A percentile compares a stretch with the other conserved stretches of the same genome.
Conservation (phyloP, 2,888 invertebrate species). For the Himalopsyche kuldschensis region DNA sequence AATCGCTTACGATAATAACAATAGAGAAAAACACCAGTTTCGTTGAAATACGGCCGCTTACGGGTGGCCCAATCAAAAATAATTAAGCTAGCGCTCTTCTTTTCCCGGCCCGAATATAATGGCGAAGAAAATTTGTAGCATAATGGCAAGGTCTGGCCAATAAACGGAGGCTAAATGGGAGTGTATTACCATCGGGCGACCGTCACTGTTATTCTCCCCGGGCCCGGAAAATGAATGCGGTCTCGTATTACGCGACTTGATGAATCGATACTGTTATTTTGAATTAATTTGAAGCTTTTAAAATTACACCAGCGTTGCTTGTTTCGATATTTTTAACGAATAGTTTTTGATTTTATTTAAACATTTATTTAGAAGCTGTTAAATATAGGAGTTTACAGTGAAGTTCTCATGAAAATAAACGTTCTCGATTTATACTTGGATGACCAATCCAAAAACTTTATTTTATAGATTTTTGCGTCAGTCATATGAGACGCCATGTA, state of each 20-base stretch:
- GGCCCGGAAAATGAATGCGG: background rate
- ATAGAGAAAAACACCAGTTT: constrained; percentile 24
- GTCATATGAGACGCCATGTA: too few relatives aligned
- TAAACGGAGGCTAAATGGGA: background rate
- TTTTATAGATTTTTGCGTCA: too few relatives aligned
- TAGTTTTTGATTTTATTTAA: too few relatives aligned
- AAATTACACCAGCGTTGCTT: background rate
- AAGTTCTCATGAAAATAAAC: too few relatives aligned
- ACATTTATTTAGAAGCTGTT: too few relatives aligned
- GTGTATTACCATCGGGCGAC: background rate
- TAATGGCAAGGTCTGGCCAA: background rate
- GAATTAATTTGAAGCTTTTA: background rate
- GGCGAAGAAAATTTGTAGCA: background rate
- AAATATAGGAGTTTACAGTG: too few relatives aligned
- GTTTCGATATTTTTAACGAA: too few relatives aligned
- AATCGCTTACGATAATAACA: constrained; percentile 26
- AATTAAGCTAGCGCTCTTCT: constrained; percentile 24
- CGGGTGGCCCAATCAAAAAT: constrained; percentile 30
- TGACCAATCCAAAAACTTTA: too few relatives aligned
- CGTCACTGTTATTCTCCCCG: background rate
- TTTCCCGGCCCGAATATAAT: background rate
- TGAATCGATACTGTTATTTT: background rate
- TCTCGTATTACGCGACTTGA: background rate
- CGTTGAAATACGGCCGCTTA: constrained; percentile 21
- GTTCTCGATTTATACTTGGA: too few relatives aligned